Conservation (phyloP, 2,113 vertebrate species). For the Oryzias javanicus region DNA sequence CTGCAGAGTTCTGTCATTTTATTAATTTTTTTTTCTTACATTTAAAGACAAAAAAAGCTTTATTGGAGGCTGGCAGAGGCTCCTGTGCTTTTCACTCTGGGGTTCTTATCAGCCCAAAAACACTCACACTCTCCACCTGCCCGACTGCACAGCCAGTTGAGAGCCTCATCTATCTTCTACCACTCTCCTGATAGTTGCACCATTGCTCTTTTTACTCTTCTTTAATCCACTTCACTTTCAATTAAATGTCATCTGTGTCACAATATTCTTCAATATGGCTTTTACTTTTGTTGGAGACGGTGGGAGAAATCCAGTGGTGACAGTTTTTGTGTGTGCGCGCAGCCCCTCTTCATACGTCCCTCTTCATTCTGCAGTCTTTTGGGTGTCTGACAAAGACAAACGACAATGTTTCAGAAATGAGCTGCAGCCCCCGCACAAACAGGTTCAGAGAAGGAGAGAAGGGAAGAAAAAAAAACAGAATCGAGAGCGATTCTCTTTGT, state of each 20-base stretch:
- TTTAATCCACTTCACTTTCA: conserved; percentile 56
- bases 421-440: conserved; percentile 67
- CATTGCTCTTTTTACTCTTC: conserved; percentile 31
- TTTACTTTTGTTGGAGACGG: conserved; percentile 31
- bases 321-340: conserved; percentile 42
- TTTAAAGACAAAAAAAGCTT: conserved; percentile 40
- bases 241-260: conserved; percentile 63
- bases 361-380: conserved; percentile 79
- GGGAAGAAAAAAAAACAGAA: conserved; percentile 43
- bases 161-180: conserved; percentile 74
- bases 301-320: conserved; percentile 43
- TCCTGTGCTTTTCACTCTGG: conserved; percentile 37
- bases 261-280: conserved; percentile 26
- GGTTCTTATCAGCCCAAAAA: conserved; percentile 73
- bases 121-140: conserved; percentile 56
- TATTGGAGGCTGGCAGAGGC: conserved; percentile 26
- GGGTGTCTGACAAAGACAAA: conserved; percentile 81
- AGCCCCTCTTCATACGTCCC: conserved; percentile 74
- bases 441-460: conserved; percentile 65
- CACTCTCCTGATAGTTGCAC: conserved; percentile 42
- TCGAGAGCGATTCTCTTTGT: conserved; percentile 63
- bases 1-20: conserved; percentile 7
- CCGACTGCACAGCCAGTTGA: conserved; percentile 45
- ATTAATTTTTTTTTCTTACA: conserved; percentile 5
- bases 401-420: conserved; percentile 79